A percentile compares a stretch with the other conserved stretches of the same genome.
Evolutionary conservation across 1,140 invertebrate genomes (phyloP).

Genomic region (Polypedilum pembai): DNA sequence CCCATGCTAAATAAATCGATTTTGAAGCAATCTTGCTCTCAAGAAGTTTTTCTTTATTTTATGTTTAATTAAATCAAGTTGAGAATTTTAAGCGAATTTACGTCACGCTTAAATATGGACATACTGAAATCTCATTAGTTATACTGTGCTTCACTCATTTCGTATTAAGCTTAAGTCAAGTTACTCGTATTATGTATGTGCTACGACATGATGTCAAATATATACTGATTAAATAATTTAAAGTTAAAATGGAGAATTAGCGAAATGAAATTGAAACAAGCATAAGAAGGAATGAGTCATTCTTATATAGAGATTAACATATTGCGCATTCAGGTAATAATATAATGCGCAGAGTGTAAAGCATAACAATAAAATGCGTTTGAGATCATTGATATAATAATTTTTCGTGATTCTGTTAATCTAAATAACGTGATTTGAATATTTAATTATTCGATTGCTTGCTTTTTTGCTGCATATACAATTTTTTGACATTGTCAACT

Average conservation of each 20-base stretch:
- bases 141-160: background rate
- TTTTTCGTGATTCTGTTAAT: conserved; percentile 1
- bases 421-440: background rate
- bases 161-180: background rate
- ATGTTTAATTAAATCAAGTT: no score
- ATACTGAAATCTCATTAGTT: background rate
- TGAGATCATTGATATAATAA: background rate
- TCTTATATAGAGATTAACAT: no score
- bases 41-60: no score
- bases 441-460: background rate
- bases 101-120: background rate
- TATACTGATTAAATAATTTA: conserved; percentile 1
- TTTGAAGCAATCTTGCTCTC: no score
- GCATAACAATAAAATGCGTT: background rate
- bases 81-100: no score
- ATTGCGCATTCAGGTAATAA: no score
- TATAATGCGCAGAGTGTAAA: no score
- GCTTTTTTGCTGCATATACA: background rate
- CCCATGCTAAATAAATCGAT: no score
- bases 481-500: background rate
- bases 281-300: background rate
- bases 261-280: background rate
- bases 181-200: background rate
- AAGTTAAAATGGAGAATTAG: background rate
- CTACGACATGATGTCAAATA: background rate